These are phyloP conservation scores for Phymastichus coffea DNA, from an alignment of 1,140 invertebrate species.

Conservation along the genomic window DNA sequence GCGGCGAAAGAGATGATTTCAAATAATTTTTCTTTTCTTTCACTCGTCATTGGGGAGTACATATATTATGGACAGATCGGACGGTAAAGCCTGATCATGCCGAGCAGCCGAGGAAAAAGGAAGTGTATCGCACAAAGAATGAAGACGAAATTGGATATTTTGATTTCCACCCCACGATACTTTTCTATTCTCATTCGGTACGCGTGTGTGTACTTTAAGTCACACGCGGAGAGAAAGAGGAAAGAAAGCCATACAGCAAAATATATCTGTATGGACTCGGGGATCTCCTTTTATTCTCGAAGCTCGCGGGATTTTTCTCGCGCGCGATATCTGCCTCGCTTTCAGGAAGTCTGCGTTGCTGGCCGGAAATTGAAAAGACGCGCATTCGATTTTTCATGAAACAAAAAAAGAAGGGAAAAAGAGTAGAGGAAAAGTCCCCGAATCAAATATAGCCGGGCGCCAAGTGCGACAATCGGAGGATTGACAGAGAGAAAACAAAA, in stretches of 20 bases:
- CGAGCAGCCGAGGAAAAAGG: too few species aligned
- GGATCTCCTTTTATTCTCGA: slow-evolving; percentile 24
- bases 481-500: not conserved
- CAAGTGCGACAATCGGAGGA: not conserved
- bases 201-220: slow-evolving; percentile 6
- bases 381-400: slow-evolving; percentile 25
- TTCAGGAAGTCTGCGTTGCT: slow-evolving; percentile 21
- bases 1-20: too few species aligned
- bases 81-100: too few species aligned
- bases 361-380: slow-evolving; percentile 34
- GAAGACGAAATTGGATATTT: slow-evolving; percentile 19
- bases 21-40: too few species aligned
- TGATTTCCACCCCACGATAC: slow-evolving; percentile 3
- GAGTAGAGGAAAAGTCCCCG: not conserved
- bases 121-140: slow-evolving; percentile 4
- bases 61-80: not conserved
- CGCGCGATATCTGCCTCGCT: slow-evolving; percentile 3
- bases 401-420: slow-evolving; percentile 7
- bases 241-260: too few species aligned
- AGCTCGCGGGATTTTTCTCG: slow-evolving; percentile 6
- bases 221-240: not conserved
- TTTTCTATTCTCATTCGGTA: slow-evolving; percentile 19
- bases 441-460: not conserved
- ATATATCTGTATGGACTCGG: too few species aligned
- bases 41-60: too few species aligned